A percentile compares a stretch with the other conserved stretches of the same genome.
Evolutionary conservation across 1,140 invertebrate species (phyloP).

Genomic region (Delia radicum): DNA sequence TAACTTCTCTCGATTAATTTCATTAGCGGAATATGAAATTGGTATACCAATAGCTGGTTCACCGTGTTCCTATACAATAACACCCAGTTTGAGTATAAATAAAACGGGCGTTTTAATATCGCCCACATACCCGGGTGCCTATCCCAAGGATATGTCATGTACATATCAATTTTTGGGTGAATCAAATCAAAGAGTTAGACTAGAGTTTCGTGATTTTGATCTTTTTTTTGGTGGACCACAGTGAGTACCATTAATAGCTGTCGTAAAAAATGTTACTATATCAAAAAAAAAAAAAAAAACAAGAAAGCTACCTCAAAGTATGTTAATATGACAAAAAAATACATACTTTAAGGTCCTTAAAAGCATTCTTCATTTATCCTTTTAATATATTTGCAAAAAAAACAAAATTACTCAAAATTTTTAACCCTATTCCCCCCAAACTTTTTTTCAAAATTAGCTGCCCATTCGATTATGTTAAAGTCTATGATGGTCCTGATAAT

Average conservation of each 20-base stretch:
- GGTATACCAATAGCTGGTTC: slow-evolving; percentile 79
- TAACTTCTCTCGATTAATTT: background rate
- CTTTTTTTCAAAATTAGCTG: slow-evolving; percentile 67
- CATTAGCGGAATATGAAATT: slow-evolving; percentile 81
- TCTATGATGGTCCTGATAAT: slow-evolving; percentile 90
- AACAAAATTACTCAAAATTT: slow-evolving; percentile 14
- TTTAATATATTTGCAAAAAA: too few relatives aligned
- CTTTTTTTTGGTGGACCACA: slow-evolving; percentile 98
- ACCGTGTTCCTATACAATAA: slow-evolving; percentile 82
- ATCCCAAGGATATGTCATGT: slow-evolving; percentile 94
- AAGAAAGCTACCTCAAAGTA: background rate
- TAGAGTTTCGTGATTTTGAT: slow-evolving; percentile 98
- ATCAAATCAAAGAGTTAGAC: slow-evolving; percentile 84
- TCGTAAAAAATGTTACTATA: background rate
- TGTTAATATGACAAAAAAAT: background rate
- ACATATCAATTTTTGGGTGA: slow-evolving; percentile 92
- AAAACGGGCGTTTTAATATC: slow-evolving; percentile 86
- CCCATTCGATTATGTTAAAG: slow-evolving; percentile 96
- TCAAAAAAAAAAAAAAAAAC: background rate
- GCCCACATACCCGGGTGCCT: slow-evolving; percentile 97
- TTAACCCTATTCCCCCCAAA: background rate
- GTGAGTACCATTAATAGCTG: slow-evolving; percentile 67
- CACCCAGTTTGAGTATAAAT: slow-evolving; percentile 72
- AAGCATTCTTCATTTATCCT: background rate
- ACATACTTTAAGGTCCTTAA: background rate